Evolutionary conservation across 1,140 invertebrate genomes (phyloP), one percentile per base, ranked within the genome.

Genomic region (Limonius californicus): DNA sequence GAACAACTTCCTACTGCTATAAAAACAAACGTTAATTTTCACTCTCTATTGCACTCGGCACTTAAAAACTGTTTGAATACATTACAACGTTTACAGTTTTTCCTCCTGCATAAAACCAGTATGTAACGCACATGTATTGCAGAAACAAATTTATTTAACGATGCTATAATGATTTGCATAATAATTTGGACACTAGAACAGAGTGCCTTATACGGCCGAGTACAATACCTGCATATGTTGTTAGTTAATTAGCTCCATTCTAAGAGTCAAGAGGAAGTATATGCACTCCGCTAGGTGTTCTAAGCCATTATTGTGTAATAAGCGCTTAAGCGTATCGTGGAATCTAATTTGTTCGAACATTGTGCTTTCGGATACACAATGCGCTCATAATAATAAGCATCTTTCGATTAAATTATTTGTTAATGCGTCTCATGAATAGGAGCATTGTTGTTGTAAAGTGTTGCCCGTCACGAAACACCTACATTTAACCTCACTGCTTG

Each of bases 351-450:
- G 45, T 50, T 19, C 45, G 45, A 21, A 50, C 45, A 50, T 50
- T 50, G 45, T 50, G 20, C 20, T 50, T 50, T 50, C 35, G 14
- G 20, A 50, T 18, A 50, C 42, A 45, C 45, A 50, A 50, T 50
- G n/a, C 16, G 16, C 16, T 18, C 20, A 50, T 50, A 50, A 50
- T 50, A 50, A 50, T 50, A 50, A 50, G 45, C 45, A 21, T 50
- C 45, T 50, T 50, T 50, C 45, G 45, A 50, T 50, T 50, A 50
- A 50, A 50, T 50, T 50, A 50, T 50, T 50, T 50, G 45, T 50
- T 50, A 50, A 50, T 50, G 45, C 45, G 8, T 8, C 14, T n/a
- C 45, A 50, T 50, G 45, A 50, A 50, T 50, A 50, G 45, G 20
- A 50, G 45, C 16, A 50, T 50, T 50, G 45, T 50, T 50, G 20